phyloP scores from a whole-genome alignment of 2,113 vertebrate genomes.

The Zapus hudsonius region DNA sequence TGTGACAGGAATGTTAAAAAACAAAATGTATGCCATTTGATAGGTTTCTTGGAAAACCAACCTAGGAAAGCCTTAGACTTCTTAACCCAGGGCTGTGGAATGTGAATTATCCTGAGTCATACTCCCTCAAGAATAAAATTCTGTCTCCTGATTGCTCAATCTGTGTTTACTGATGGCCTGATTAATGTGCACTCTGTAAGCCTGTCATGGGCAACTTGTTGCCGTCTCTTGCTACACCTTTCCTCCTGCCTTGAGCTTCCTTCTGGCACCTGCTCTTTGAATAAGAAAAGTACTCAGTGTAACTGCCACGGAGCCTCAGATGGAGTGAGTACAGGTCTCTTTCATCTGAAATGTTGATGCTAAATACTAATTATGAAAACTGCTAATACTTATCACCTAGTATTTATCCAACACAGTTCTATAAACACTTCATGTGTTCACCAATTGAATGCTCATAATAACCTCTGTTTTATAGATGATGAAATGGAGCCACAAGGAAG shows the following conservation, averaged over 20 bases:
- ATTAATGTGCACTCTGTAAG: not conserved
- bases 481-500: not conserved
- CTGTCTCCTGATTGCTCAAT: not conserved
- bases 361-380: not conserved
- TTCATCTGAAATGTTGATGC: not conserved
- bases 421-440: not conserved
- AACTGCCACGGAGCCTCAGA: not conserved
- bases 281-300: not conserved
- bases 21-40: not conserved
- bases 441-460: not conserved
- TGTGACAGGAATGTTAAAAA: not conserved
- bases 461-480: not conserved
- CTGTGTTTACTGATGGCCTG: not conserved
- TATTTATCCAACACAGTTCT: no score
- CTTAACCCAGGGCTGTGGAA: conserved; percentile 20
- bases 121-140: not conserved
- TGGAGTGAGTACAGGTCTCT: not conserved
- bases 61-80: not conserved
- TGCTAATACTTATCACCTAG: not conserved
- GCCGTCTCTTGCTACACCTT: not conserved
- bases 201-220: not conserved
- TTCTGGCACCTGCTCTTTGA: not conserved
- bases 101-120: not conserved
- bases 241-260: not conserved
- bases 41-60: not conserved